A percentile compares a stretch with the other conserved stretches of the same genome.
Conservation (phyloP, 2,888 invertebrate genomes). For the Resseliella maxima region DNA sequence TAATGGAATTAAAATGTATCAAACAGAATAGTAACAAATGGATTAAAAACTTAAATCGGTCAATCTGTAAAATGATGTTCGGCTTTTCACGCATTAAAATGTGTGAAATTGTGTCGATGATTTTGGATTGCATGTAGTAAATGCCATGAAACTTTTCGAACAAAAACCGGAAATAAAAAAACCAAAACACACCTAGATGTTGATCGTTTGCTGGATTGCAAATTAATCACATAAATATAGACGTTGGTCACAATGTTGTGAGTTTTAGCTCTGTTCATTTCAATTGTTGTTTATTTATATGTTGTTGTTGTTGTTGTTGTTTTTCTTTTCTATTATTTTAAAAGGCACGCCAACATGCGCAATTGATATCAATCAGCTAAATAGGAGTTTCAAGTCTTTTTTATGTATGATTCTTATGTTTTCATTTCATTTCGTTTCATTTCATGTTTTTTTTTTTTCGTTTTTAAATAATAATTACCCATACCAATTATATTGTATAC, state of each 20-base stretch:
- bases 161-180: not conserved
- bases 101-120: not conserved
- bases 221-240: constrained; percentile 44
- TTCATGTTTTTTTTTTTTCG: not conserved
- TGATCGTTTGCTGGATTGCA: not conserved
- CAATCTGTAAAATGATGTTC: not conserved
- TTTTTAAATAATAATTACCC: not conserved
- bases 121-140: not conserved
- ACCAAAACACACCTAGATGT: not conserved
- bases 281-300: no score
- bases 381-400: not conserved
- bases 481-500: not conserved
- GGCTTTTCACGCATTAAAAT: not conserved
- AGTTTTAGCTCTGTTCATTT: not conserved
- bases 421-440: no score
- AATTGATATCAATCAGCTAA: constrained; percentile 32
- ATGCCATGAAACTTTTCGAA: not conserved
- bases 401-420: not conserved
- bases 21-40: not conserved
- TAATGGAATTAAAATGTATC: not conserved
- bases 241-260: not conserved
- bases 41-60: constrained; percentile 7
- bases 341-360: not conserved
- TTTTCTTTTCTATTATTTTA: not conserved
- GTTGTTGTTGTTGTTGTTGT: no score